Conservation (phyloP, 2,797 vertebrate genomes). For the Premnoplex brunnescens region DNA sequence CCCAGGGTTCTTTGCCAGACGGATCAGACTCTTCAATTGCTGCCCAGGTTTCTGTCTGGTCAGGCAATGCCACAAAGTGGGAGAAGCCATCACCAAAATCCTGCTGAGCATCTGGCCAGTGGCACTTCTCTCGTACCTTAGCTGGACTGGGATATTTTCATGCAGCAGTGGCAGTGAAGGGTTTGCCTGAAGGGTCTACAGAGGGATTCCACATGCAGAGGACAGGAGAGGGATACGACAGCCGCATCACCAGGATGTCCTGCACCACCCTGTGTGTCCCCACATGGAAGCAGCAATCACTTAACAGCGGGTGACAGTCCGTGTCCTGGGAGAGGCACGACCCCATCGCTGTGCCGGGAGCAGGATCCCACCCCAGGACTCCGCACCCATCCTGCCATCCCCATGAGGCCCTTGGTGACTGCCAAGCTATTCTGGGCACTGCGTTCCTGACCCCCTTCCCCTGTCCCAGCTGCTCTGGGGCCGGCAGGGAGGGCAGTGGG, state of each 20-base stretch:
- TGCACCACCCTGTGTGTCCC: background rate
- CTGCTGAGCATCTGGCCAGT: background rate
- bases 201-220: accelerated
- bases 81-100: background rate
- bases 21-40: background rate
- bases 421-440: background rate
- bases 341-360: background rate
- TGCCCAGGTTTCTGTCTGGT: accelerated
- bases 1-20: background rate
- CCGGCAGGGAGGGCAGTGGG: background rate
- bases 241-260: background rate
- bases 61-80: background rate
- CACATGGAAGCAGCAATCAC: background rate
- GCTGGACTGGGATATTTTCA: background rate
- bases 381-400: accelerated
- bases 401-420: background rate
- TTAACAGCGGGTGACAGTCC: accelerated
- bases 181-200: background rate
- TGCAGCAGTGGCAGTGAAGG: background rate
- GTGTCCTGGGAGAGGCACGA: background rate
- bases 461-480: conserved; percentile 23
- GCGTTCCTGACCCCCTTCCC: background rate
- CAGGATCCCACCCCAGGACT: background rate
- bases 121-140: background rate
- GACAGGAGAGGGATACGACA: background rate